Evolutionary conservation across 64 coral and sea anemone genomes (phyloP), one percentile per base, ranked within the genome.

Genomic region (Catalaphyllia jardinei): DNA sequence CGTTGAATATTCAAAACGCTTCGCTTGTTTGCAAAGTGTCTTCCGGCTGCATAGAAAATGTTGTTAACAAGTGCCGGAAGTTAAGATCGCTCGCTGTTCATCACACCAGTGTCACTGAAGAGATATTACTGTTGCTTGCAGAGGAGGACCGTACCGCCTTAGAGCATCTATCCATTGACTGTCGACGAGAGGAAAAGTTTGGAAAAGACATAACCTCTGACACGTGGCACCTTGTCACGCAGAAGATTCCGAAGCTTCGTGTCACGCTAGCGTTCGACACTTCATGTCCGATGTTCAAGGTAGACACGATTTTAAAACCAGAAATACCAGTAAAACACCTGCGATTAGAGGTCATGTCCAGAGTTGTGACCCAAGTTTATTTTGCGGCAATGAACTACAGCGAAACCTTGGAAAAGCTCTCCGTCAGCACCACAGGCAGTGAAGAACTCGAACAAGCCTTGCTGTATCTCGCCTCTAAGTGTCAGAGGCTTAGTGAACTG

Each of bases 241-340:
- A 52, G 19, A 87, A 88, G 9, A 83, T 96, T 60, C 95, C 91
- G 46, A 78, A 87, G 74, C 83, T 96, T 63, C 87, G 92, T 61
- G 91, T 96, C 54, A 96, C 91, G 8, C 71, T 96, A 2, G 65
- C 73, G 24, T 96, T 96, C 87, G 95, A 96, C 83, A 76, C 31
- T 29, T 93, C 95, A 5, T 96, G 95, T 62, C 95, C 95, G 5
- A 96, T 96, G 95, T 96, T 93, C 25, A 96, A 93, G 77, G 95
- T 96, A 2, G 86, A 96, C 52, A 82, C 84, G 63, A 96, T 96
- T 91, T 79, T 96, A n/a, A 96, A 96, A 63, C 74, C 95, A 67
- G 82, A 96, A 90, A 90, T 96, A 65, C 91, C 95, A 1, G 88
- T 96, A 9, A 87, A 86, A 65, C 71, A 88, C 46, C 51, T 96